Evolutionary conservation across 2,888 invertebrate genomes (phyloP).

Genomic region (Eucera pruinosa): DNA sequence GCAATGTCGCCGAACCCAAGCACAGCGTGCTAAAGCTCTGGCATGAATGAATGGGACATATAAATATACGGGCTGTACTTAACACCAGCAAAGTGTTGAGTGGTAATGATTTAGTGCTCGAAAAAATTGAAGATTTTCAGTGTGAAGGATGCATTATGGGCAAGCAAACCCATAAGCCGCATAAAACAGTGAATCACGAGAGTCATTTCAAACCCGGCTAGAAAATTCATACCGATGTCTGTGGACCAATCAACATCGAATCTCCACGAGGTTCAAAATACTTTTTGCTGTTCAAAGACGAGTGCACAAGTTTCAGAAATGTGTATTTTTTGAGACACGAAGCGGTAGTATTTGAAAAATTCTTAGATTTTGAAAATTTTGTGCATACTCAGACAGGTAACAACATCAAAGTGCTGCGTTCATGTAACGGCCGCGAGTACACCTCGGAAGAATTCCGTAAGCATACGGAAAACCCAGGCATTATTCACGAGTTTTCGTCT

Average conservation of each 20-base stretch:
- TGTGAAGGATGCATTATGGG: neutral
- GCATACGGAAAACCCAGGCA: slow-evolving; percentile 42
- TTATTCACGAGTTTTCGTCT: too few species aligned
- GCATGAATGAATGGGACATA: slow-evolving; percentile 29
- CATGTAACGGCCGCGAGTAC: slow-evolving; percentile 57
- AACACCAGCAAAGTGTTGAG: neutral
- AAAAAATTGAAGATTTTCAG: neutral
- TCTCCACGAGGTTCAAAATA: neutral
- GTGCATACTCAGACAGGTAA: too few species aligned
- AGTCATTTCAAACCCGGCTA: neutral
- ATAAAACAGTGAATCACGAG: neutral
- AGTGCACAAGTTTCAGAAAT: slow-evolving; percentile 1
- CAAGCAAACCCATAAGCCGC: neutral
- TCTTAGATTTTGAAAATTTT: too few species aligned
- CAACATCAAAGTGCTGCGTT: too few species aligned
- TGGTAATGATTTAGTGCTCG: neutral
- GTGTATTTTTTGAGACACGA: slow-evolving; percentile 50
- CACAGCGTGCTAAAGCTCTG: neutral
- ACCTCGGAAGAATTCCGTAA: slow-evolving; percentile 3
- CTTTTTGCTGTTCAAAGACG: too few species aligned
- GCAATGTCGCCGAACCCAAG: neutral
- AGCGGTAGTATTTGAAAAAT: slow-evolving; percentile 53
- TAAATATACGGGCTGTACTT: slow-evolving; percentile 1
- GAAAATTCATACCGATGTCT: slow-evolving; percentile 5
- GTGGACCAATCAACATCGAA: slow-evolving; percentile 2